Evolutionary conservation across 2,113 vertebrate genomes (phyloP).

Genomic region (Aspiorhynchus laticeps): DNA sequence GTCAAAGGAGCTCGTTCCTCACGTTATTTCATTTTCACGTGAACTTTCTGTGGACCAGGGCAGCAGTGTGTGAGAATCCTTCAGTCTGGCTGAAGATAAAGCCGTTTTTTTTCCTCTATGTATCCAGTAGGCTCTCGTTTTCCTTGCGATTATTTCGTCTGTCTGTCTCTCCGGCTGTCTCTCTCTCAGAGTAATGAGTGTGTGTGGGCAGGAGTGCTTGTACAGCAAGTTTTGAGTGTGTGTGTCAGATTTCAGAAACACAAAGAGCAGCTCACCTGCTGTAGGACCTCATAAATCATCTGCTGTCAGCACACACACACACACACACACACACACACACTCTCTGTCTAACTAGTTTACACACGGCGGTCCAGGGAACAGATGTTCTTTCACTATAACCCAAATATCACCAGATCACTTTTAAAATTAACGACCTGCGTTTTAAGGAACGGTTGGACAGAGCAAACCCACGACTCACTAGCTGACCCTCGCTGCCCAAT

Average conservation of each 20-base stretch:
- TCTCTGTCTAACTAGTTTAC: slow-evolving; percentile 10
- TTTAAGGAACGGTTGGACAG: slow-evolving; percentile 15
- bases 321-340: not conserved
- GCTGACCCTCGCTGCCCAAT: not conserved
- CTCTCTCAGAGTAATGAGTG: slow-evolving; percentile 25
- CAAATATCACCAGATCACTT: not conserved
- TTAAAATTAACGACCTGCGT: slow-evolving; percentile 20
- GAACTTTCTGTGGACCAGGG: slow-evolving; percentile 49
- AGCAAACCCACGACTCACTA: not conserved
- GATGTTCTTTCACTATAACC: slow-evolving; percentile 28
- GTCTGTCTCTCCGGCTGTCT: not conserved
- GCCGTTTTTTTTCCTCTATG: not conserved
- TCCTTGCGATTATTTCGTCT: not conserved
- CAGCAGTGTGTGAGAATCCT: slow-evolving; percentile 23
- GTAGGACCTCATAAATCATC: slow-evolving; percentile 60
- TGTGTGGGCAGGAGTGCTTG: slow-evolving; percentile 41
- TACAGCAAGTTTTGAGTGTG: not conserved
- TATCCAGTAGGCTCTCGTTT: not conserved
- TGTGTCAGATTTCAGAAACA: slow-evolving; percentile 40
- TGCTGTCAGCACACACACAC: slow-evolving; percentile 36
- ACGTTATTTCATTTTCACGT: not conserved
- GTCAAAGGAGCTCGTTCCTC: not conserved
- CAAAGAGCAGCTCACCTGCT: slow-evolving; percentile 54
- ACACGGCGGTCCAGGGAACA: slow-evolving; percentile 5
- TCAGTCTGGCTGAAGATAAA: not conserved